Evolutionary conservation across 2,797 vertebrate genomes (phyloP).

Genomic region (Cottoperca gobio): DNA sequence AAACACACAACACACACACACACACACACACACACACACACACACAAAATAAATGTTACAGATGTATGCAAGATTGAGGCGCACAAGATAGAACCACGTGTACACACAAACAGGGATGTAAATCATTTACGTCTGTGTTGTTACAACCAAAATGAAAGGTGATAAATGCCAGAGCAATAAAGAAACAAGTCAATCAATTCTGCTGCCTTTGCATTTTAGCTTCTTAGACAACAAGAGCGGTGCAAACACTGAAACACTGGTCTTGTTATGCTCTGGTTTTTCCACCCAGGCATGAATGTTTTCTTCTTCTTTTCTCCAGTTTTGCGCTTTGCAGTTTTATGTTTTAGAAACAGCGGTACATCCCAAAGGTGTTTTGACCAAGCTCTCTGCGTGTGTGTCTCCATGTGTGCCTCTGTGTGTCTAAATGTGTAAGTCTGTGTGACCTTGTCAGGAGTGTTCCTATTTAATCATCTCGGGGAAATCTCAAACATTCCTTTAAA

Average conservation of each 20-base stretch:
- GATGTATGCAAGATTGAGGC: slow-evolving; percentile 15
- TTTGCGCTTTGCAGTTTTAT: slow-evolving; percentile 35
- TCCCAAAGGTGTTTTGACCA: slow-evolving; percentile 61
- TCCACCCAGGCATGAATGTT: slow-evolving; percentile 19
- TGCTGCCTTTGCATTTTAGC: slow-evolving; percentile 42
- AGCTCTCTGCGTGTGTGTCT: slow-evolving; percentile 8
- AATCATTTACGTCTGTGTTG: slow-evolving; percentile 39
- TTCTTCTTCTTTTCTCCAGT: slow-evolving; percentile 23
- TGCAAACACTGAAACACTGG: slow-evolving; percentile 21
- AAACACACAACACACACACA: slow-evolving; percentile 26
- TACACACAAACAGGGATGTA: slow-evolving; percentile 7
- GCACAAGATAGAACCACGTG: slow-evolving; percentile 3
- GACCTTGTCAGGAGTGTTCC: slow-evolving; percentile 76
- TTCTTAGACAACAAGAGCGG: slow-evolving; percentile 23
- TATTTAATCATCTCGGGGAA: slow-evolving; percentile 82
- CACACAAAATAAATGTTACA: slow-evolving; percentile 40
- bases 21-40: slow-evolving; percentile 37
- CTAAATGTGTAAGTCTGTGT: slow-evolving; percentile 52
- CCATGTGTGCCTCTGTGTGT: slow-evolving; percentile 20
- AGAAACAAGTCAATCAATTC: slow-evolving; percentile 48
- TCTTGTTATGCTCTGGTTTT: slow-evolving; percentile 30
- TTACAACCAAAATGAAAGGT: slow-evolving; percentile 35
- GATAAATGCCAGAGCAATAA: slow-evolving; percentile 49
- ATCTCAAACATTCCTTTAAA: slow-evolving; percentile 80
- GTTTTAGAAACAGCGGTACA: slow-evolving; percentile 42